Evolutionary conservation across 2,113 vertebrate genomes (phyloP).

Genomic region (Microtus pennsylvanicus): DNA sequence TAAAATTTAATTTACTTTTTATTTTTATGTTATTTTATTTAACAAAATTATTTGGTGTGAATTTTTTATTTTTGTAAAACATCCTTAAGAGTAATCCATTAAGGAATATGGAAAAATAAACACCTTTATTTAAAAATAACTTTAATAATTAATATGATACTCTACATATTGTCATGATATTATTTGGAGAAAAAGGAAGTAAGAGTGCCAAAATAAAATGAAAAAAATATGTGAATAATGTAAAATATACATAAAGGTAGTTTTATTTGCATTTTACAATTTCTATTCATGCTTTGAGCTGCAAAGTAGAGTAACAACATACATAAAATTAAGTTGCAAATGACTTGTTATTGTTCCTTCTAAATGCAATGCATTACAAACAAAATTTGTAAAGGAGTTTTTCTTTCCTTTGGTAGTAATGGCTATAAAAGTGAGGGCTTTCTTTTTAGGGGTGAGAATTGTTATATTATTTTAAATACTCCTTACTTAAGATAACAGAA

Average conservation of each 20-base stretch:
- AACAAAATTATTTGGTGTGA: background rate
- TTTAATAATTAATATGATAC: background rate
- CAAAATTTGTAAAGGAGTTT: conserved; percentile 67
- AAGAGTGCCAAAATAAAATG: conserved; percentile 68
- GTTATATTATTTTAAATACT: conserved; percentile 63
- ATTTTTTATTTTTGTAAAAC: background rate
- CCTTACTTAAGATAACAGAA: conserved; percentile 46
- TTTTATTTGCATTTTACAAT: conserved; percentile 74
- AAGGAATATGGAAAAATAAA: background rate
- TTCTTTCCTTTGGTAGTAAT: conserved; percentile 67
- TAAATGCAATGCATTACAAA: conserved; percentile 72
- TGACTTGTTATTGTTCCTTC: conserved; percentile 66
- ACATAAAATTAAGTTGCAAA: conserved; percentile 77
- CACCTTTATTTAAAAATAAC: background rate
- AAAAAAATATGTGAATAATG: conserved; percentile 44
- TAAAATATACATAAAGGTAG: conserved; percentile 67
- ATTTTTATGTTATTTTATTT: background rate
- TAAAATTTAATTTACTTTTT: background rate
- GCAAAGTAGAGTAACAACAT: conserved; percentile 60
- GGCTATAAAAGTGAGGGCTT: conserved; percentile 58
- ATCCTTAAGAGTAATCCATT: background rate
- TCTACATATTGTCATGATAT: background rate
- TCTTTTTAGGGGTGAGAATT: conserved; percentile 68
- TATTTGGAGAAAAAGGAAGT: conserved; percentile 46
- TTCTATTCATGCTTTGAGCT: conserved; percentile 62